phyloP scores from a whole-genome alignment of 2,888 invertebrate species.

The Andrena flavipes region DNA sequence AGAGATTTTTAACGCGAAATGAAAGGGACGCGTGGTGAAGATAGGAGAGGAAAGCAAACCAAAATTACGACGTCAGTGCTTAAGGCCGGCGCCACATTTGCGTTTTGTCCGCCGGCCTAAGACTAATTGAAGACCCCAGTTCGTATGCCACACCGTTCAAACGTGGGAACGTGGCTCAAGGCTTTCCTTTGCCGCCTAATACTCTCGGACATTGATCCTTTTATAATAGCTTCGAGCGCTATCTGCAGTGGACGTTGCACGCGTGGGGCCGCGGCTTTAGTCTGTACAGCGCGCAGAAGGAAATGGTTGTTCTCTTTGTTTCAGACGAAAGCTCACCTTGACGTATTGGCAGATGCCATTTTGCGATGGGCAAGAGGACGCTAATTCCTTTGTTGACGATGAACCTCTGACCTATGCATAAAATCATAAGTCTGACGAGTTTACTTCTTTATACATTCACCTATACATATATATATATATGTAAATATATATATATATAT shows the following conservation, averaged over 20 bases:
- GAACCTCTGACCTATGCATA: conserved; percentile 69
- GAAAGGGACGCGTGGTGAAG: too few species aligned
- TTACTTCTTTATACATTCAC: conserved; percentile 69
- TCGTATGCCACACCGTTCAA: neutral
- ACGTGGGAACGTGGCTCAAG: neutral
- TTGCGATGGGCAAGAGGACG: conserved; percentile 97
- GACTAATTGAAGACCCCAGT: too few species aligned
- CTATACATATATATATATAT: conserved; percentile 34
- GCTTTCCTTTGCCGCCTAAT: neutral
- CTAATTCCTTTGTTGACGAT: conserved; percentile 85
- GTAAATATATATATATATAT: neutral
- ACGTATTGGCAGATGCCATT: conserved; percentile 96
- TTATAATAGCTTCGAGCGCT: neutral
- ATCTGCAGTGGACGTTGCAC: neutral
- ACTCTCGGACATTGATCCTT: too few species aligned
- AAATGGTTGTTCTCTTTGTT: conserved; percentile 80
- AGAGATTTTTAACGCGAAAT: too few species aligned
- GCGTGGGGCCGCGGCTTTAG: neutral
- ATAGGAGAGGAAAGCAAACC: too few species aligned
- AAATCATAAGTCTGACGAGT: conserved; percentile 71
- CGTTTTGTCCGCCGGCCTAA: too few species aligned
- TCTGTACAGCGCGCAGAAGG: neutral
- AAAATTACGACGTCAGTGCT: too few species aligned
- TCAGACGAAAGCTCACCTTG: conserved; percentile 97
- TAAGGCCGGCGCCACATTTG: too few species aligned